Conservation (phyloP, 1,140 invertebrate genomes). For the Propsilocerus akamusi region DNA sequence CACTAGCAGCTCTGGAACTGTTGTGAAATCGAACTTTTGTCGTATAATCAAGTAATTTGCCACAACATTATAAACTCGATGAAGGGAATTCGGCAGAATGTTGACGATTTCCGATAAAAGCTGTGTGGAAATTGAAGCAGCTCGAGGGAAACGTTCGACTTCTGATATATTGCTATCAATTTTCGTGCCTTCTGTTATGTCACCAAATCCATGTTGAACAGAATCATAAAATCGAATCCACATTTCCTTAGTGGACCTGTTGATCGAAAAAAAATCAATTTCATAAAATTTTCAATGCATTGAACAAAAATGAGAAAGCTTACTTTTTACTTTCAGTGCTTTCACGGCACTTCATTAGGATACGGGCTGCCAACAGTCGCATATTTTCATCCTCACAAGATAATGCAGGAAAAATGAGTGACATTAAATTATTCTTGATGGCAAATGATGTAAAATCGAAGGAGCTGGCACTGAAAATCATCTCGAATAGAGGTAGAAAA, state of each 20-base stretch:
- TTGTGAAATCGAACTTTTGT: slow-evolving; percentile 37
- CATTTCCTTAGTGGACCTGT: slow-evolving; percentile 15
- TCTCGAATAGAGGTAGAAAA: slow-evolving; percentile 41
- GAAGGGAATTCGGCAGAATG: slow-evolving; percentile 39
- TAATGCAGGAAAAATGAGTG: slow-evolving; percentile 34
- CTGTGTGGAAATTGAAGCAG: slow-evolving; percentile 35
- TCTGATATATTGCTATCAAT: slow-evolving; percentile 8
- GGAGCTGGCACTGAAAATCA: slow-evolving; percentile 21
- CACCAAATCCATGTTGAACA: slow-evolving; percentile 27
- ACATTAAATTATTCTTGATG: slow-evolving; percentile 36
- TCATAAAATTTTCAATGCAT: background rate
- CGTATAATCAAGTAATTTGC: slow-evolving; percentile 39
- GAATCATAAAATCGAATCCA: slow-evolving; percentile 25
- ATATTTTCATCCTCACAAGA: slow-evolving; percentile 33
- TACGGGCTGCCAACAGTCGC: slow-evolving; percentile 36
- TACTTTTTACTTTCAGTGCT: slow-evolving; percentile 34
- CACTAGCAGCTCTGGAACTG: slow-evolving; percentile 50
- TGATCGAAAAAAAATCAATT: background rate
- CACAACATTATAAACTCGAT: slow-evolving; percentile 31
- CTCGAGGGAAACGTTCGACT: slow-evolving; percentile 26
- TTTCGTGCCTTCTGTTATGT: slow-evolving; percentile 14
- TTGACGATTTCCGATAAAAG: slow-evolving; percentile 43
- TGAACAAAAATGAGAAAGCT: slow-evolving; percentile 2
- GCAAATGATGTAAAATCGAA: slow-evolving; percentile 15
- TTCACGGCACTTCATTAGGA: slow-evolving; percentile 37